Conservation (phyloP, 2,113 vertebrate species). For the Triplophysa rosa region DNA sequence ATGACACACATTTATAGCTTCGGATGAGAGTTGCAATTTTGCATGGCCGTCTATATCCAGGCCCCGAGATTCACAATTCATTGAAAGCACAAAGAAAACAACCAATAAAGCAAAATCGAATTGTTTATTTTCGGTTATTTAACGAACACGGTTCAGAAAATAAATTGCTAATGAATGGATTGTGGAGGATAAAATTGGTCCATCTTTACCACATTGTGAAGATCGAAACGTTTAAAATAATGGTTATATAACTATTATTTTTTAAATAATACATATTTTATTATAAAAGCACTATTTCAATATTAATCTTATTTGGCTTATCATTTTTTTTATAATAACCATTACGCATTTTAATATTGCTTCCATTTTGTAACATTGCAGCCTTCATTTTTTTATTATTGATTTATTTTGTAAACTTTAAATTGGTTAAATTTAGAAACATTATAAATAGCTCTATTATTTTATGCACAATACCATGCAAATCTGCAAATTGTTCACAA, state of each 20-base stretch:
- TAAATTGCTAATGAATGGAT: background rate
- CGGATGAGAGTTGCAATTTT: background rate
- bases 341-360: background rate
- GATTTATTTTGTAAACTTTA: background rate
- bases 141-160: background rate
- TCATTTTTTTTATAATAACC: background rate
- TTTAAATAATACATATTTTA: background rate
- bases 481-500: background rate
- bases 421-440: background rate
- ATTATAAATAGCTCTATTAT: background rate
- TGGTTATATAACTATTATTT: background rate
- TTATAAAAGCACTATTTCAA: background rate
- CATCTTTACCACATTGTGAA: too few species aligned
- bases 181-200: background rate
- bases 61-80: background rate
- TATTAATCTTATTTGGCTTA: background rate
- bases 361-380: background rate
- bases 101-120: background rate
- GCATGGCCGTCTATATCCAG: background rate
- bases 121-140: background rate
- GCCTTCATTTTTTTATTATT: background rate
- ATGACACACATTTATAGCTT: background rate
- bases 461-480: conserved; percentile 1
- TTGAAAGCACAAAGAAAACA: conserved; percentile 3
- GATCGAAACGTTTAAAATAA: background rate